A percentile compares a stretch with the other conserved stretches of the same genome.
These are phyloP conservation scores for Marisa cornuarietis DNA, from an alignment of 1,140 invertebrate species.

Conservation along the genomic window DNA sequence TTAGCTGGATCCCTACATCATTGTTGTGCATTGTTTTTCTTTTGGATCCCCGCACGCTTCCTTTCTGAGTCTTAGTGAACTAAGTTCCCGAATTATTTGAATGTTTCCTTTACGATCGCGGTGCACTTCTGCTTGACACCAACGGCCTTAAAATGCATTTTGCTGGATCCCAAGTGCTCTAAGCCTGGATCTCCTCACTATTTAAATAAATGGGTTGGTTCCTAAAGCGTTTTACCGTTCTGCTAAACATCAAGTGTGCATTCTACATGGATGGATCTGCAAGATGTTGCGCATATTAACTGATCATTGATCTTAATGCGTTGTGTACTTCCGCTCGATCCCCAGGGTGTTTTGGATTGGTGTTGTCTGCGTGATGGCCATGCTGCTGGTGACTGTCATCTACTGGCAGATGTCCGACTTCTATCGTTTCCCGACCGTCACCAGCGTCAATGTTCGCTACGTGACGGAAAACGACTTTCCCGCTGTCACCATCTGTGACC, in stretches of 20 bases:
- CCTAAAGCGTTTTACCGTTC: background rate
- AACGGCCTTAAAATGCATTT: background rate
- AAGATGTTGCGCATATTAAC: background rate
- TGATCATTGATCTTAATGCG: background rate
- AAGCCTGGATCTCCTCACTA: background rate
- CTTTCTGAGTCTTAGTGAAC: too few relatives aligned
- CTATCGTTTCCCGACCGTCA: constrained; percentile 36
- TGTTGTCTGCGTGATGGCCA: constrained; percentile 33
- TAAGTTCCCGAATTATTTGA: too few relatives aligned
- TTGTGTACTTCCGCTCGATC: background rate
- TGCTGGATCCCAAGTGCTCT: background rate
- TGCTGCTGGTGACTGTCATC: constrained; percentile 28
- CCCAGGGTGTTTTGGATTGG: constrained; percentile 35
- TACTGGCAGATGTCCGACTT: constrained; percentile 35
- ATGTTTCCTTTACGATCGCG: too few relatives aligned
- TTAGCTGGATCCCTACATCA: too few relatives aligned
- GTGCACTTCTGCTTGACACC: too few relatives aligned
- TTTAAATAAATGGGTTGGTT: background rate
- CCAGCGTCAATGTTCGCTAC: constrained; percentile 35
- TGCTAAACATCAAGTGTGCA: background rate
- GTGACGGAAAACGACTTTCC: constrained; percentile 36
- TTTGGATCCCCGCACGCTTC: too few relatives aligned
- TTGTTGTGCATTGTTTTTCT: too few relatives aligned
- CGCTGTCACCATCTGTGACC: constrained; percentile 35
- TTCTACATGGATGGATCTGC: background rate